Base-by-base conservation (phyloP, 2,113 vertebrate species). In the Heloderma charlesbogerti region DNA sequence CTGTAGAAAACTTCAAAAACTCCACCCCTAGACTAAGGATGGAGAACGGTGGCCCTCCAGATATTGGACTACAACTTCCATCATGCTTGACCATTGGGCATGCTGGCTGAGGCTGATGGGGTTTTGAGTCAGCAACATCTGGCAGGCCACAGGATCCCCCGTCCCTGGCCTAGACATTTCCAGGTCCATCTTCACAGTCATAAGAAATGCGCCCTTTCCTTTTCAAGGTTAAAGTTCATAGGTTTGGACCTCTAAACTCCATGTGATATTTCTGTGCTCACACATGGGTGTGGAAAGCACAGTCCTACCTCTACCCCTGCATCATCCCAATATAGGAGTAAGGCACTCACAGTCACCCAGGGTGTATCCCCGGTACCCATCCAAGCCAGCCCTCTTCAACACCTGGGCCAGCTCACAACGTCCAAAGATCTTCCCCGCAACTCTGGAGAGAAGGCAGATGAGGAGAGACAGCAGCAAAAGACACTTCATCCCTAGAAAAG, bases 341-440 rank as follows among this genome's bases (percentile, higher is more conserved):
- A 1, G 3, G 18, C 91, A 94, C 97, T 97, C 89, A 98, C 97
- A 98, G 91, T 98, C 94, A 37, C 96, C 95, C 93, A 98, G 82
- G 84, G 87, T 92, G 90, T 96, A 95, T 6, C 96, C 97, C 0
- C 72, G 71, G 79, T 95, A 98, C 16, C 97, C 97, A 0, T 96
- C 95, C 91, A 98, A 84, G 31, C 97, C 97, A 0, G 91, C 84
- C 0, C 75, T 63, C 31, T 97, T 88, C 3, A 98, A 94, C 6
- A 37, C 66, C 43, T 51, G 92, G 81, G 96, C 97, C 93, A 98
- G 93, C 60, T 97, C 97, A 60, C 97, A 98, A 40, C 96, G 95
- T 0, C 92, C 82, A 74, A 91, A 98, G 81, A 94, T 94, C 92
- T 97, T 92, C 92, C 97, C 92, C 54, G 94, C 45, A 82, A 92